phyloP scores from a whole-genome alignment of 2,888 invertebrate species.

The Tipula confusa region DNA sequence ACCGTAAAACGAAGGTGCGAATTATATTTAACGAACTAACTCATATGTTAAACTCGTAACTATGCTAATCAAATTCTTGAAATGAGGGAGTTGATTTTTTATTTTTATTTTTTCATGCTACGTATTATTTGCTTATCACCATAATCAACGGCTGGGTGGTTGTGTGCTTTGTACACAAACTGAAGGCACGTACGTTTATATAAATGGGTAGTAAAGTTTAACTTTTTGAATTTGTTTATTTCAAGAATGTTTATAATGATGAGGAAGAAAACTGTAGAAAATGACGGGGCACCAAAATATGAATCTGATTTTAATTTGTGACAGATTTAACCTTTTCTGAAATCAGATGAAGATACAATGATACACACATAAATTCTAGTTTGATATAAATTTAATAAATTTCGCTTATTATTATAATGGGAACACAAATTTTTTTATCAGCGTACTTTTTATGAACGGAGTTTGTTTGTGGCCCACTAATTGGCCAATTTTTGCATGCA shows the following conservation, averaged over 20 bases:
- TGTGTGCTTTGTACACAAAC: background rate
- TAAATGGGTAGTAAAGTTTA: background rate
- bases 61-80: conserved; percentile 20
- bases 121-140: background rate
- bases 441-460: too few relatives aligned
- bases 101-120: background rate
- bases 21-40: conserved; percentile 27
- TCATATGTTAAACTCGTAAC: conserved; percentile 27
- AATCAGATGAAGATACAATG: too few relatives aligned
- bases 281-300: background rate
- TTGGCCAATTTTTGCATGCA: too few relatives aligned
- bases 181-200: background rate
- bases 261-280: background rate
- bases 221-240: background rate
- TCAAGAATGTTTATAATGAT: background rate
- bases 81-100: background rate
- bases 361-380: too few relatives aligned
- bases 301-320: background rate
- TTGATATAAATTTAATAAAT: too few relatives aligned
- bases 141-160: background rate
- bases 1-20: background rate
- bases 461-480: too few relatives aligned
- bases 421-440: too few relatives aligned
- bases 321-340: too few relatives aligned
- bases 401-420: too few relatives aligned